These are phyloP conservation scores for Mythimna ferrago DNA, from an alignment of 2,888 invertebrate genomes.

Conservation along the genomic window DNA sequence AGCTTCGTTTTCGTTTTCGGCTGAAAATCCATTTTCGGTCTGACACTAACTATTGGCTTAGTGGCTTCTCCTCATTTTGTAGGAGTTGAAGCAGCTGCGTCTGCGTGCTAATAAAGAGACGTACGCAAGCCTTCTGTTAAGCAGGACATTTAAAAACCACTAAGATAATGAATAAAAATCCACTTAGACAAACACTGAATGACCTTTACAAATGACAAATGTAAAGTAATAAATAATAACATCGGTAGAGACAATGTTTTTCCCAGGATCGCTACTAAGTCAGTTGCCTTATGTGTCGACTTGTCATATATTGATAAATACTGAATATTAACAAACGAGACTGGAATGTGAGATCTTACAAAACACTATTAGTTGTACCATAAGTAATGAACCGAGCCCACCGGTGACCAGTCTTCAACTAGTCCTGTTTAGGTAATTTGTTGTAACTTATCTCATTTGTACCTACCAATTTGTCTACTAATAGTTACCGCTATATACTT, in stretches of 20 bases:
- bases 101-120: not conserved
- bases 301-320: conserved; percentile 17
- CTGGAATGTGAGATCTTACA: conserved; percentile 52
- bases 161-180: conserved; percentile 6
- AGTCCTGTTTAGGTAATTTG: conserved; percentile 25
- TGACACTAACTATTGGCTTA: not conserved
- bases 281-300: conserved; percentile 23
- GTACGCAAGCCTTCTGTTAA: not conserved
- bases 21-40: too few relatives aligned
- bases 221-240: conserved; percentile 27
- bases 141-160: not conserved
- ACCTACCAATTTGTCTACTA: conserved; percentile 18
- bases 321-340: conserved; percentile 25
- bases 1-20: too few relatives aligned
- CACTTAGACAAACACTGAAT: conserved; percentile 1
- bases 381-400: conserved; percentile 32
- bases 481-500: too few relatives aligned
- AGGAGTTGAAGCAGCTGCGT: not conserved
- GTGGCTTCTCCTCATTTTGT: not conserved
- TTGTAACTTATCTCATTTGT: conserved; percentile 5
- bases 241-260: conserved; percentile 30
- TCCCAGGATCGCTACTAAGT: conserved; percentile 7
- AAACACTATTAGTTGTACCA: conserved; percentile 38
- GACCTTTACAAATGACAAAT: conserved; percentile 20
- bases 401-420: conserved; percentile 1